Conservation (phyloP, 2,888 invertebrate species). For the Dynastes hyllus region DNA sequence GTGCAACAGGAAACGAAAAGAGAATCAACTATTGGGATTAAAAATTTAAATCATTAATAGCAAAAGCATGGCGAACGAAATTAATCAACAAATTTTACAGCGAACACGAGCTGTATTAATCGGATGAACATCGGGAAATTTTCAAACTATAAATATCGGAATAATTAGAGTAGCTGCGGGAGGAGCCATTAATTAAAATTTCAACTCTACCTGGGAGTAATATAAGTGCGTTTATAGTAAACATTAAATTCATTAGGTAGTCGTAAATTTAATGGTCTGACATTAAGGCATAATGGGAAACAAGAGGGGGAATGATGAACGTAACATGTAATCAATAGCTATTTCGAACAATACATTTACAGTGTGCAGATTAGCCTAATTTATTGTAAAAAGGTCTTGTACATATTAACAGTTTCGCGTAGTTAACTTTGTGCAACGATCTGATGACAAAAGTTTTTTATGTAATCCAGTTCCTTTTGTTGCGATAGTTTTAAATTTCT, state of each 20-base stretch:
- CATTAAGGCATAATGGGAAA: constrained; percentile 44
- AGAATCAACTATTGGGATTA: too few species aligned
- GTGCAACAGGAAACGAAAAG: too few species aligned
- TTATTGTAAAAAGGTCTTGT: constrained; percentile 8
- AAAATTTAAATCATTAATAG: too few species aligned
- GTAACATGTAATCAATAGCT: constrained; percentile 44
- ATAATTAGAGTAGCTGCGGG: constrained; percentile 30
- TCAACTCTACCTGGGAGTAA: constrained; percentile 39
- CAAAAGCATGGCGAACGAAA: not conserved
- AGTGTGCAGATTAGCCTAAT: constrained; percentile 1
- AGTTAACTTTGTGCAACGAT: not conserved
- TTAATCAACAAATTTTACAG: constrained; percentile 22
- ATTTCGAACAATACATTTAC: constrained; percentile 30
- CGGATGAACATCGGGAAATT: constrained; percentile 14
- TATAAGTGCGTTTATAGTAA: constrained; percentile 47
- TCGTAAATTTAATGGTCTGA: constrained; percentile 45
- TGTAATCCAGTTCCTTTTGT: too few species aligned
- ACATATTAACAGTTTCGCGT: not conserved
- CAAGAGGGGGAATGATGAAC: constrained; percentile 6
- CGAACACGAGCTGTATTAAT: not conserved
- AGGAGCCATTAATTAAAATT: constrained; percentile 44
- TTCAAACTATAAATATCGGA: constrained; percentile 34
- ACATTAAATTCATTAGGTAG: constrained; percentile 47
- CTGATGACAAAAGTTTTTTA: not conserved
- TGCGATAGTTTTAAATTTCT: too few species aligned